phyloP scores from a whole-genome alignment of 92 coral and sea anemone genomes.

The Zoanthus solanderi region DNA sequence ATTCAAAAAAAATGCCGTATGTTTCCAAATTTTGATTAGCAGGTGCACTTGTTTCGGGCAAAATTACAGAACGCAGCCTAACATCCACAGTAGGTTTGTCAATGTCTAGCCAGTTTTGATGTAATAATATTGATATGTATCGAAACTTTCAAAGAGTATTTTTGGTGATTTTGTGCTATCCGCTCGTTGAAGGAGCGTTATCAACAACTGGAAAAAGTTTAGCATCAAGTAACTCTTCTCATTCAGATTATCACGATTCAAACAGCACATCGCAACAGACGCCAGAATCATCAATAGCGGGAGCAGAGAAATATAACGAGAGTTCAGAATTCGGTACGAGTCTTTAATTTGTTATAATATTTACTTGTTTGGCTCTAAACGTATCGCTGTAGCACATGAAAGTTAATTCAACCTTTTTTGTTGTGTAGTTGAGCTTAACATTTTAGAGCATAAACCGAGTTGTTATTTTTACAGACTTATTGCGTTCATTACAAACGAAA shows the following conservation, averaged over 20 bases:
- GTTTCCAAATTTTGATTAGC: conserved; percentile 39
- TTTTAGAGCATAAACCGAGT: no score
- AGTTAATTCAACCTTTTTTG: neutral
- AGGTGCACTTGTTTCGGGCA: conserved; percentile 28
- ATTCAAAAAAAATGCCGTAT: conserved; percentile 2
- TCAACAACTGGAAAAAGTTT: neutral
- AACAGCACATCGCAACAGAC: conserved; percentile 26
- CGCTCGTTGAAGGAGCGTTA: neutral
- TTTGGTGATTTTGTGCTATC: neutral
- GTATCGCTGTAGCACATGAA: neutral
- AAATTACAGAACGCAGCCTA: conserved; percentile 27
- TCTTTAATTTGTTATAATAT: neutral
- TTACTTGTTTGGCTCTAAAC: neutral
- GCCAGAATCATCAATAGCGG: neutral
- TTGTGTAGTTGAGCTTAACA: neutral
- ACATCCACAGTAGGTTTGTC: conserved; percentile 12
- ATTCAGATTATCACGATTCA: neutral
- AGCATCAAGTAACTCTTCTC: neutral
- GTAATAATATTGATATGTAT: conserved; percentile 9
- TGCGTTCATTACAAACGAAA: no score
- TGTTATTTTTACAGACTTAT: no score
- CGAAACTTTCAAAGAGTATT: neutral
- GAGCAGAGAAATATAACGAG: neutral
- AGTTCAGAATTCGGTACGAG: conserved; percentile 20
- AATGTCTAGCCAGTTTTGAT: conserved; percentile 9